Evolutionary conservation across 2,797 vertebrate genomes (phyloP).

Genomic region (Chanos chanos): DNA sequence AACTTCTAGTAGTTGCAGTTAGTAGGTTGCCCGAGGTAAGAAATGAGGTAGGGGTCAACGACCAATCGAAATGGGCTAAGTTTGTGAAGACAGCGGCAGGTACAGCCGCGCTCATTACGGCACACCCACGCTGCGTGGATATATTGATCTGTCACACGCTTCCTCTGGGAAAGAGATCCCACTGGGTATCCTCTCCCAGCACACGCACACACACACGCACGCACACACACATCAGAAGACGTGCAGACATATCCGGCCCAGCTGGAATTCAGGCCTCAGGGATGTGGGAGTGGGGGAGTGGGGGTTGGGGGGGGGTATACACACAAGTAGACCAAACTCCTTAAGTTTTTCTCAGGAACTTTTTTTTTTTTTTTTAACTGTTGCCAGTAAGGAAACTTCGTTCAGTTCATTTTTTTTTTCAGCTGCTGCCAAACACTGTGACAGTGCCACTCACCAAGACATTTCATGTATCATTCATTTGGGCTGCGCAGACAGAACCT

Average conservation of each 20-base stretch:
- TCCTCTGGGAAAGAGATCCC: slow-evolving; percentile 1
- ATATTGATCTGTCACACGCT: slow-evolving; percentile 17
- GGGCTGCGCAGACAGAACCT: slow-evolving; percentile 6
- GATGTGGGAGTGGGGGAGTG: too few species aligned
- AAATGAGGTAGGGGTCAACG: slow-evolving; percentile 15
- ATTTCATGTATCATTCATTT: slow-evolving; percentile 37
- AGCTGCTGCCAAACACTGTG: slow-evolving; percentile 16
- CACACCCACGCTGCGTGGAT: slow-evolving; percentile 16
- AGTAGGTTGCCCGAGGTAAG: too few species aligned
- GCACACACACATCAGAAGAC: slow-evolving; percentile 49
- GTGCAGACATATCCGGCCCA: slow-evolving; percentile 37
- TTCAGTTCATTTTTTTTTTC: slow-evolving; percentile 10
- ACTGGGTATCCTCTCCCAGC: too few species aligned
- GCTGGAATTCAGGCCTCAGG: too few species aligned
- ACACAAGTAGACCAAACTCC: neutral
- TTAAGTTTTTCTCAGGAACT: slow-evolving; percentile 2
- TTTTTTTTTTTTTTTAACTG: neutral
- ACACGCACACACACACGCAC: neutral
- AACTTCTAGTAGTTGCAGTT: too few species aligned
- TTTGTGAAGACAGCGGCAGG: slow-evolving; percentile 10
- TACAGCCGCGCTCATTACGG: slow-evolving; percentile 50
- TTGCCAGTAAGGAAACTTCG: neutral
- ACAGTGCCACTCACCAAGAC: slow-evolving; percentile 25
- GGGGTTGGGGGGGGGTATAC: neutral
- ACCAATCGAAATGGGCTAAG: slow-evolving; percentile 6